Evolutionary conservation across 1,140 invertebrate genomes (phyloP), one percentile per base, ranked within the genome.

Genomic region (Gonioctena quinquepunctata): DNA sequence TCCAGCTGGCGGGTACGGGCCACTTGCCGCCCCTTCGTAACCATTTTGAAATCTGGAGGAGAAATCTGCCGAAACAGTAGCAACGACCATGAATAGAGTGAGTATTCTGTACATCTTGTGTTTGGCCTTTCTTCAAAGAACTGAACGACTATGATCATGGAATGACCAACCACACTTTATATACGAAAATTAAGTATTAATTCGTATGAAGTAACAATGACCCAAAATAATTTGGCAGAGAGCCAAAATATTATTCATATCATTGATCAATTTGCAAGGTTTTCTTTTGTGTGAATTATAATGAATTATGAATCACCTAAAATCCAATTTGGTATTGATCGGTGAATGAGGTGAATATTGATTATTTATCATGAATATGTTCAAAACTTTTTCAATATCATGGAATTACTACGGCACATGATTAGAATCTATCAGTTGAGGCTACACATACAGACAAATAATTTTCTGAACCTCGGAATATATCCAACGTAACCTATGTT

Each of bases 1-100:
- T 11, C 59, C 59, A 6, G 59, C 22, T 18, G 59, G 59, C 25
- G 59, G 59, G 25, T 61, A 61, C 1, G 59, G 59, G 13, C 33
- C 13, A n/a, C 33, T n/a, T 8, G 11, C 33, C 11, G 16, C 7
- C 11, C 33, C 16, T 11, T 42, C 16, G 33, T 42, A 42, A 42
- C 11, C 11, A n/a, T n/a, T n/a, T n/a, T n/a, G n/a, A n/a, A n/a
- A n/a, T n/a, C 33, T 13, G 11, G 33, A n/a, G 3, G 33, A n/a
- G 0, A 0, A 42, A 13, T 42, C 33, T 42, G 33, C 33, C 4
- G 33, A 42, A n/a, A 42, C 33, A 8, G 16, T n/a, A n/a, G 33
- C 33, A 11, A n/a, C 13, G 4, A n/a, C 13, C 11, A 42, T n/a
- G 16, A 42, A 11, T 13, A 42, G 16, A 42, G 11, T 42, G 5